phyloP scores from a whole-genome alignment of 2,113 vertebrate species.

The Callorhinus ursinus region DNA sequence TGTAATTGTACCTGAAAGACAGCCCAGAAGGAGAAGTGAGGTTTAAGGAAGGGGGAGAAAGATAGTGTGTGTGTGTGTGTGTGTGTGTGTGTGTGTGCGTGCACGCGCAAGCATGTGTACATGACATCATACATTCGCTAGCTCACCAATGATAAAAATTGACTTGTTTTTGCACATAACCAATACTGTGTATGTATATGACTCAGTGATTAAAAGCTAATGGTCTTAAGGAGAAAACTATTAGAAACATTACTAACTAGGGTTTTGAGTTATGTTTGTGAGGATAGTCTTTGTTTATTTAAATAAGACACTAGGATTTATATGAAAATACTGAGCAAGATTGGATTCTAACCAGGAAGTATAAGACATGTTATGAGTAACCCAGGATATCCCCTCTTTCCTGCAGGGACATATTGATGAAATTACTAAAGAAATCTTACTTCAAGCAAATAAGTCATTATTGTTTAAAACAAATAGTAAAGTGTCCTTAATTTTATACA shows the following conservation, averaged over 20 bases:
- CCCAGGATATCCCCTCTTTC: background rate
- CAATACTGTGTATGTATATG: background rate
- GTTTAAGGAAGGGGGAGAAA: background rate
- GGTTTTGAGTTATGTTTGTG: conserved; percentile 3
- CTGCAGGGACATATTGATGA: background rate
- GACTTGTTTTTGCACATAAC: background rate
- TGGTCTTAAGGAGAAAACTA: background rate
- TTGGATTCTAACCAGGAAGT: conserved; percentile 27
- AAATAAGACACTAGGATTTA: conserved; percentile 6
- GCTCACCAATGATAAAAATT: background rate
- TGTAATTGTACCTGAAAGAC: background rate
- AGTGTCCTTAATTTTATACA: background rate
- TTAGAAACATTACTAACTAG: background rate
- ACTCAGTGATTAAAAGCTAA: background rate
- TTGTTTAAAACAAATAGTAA: background rate
- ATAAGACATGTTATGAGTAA: background rate
- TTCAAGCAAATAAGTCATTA: background rate
- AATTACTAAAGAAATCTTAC: conserved; percentile 48
- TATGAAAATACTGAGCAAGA: background rate
- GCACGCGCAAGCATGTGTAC: no score
- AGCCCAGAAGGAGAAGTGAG: background rate
- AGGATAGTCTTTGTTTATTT: conserved; percentile 16
- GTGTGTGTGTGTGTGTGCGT: background rate
- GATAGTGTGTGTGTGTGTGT: background rate
- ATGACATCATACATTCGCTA: background rate